A percentile compares a stretch with the other conserved stretches of the same genome.
Evolutionary conservation across 2,113 vertebrate genomes (phyloP).

Genomic region (Lophura nycthemera): DNA sequence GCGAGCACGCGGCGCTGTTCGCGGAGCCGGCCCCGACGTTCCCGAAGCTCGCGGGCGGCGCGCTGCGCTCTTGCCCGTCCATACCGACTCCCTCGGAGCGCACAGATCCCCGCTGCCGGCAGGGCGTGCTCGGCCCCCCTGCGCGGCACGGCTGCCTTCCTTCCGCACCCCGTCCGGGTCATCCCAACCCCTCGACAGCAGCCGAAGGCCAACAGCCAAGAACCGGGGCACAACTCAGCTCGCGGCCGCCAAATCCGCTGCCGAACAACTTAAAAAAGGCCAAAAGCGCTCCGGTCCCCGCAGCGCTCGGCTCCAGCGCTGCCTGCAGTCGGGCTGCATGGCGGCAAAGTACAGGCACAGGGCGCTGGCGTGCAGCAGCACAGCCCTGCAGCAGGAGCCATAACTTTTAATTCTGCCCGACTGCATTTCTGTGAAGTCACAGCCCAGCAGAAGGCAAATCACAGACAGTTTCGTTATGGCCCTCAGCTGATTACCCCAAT

Average conservation of each 20-base stretch:
- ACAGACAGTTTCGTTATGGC: constrained; percentile 44
- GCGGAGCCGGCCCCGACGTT: too few relatives aligned
- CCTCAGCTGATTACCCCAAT: constrained; percentile 59
- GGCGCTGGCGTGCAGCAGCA: background rate
- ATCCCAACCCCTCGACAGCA: too few relatives aligned
- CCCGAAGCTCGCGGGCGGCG: too few relatives aligned
- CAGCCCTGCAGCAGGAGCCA: background rate
- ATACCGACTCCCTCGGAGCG: background rate
- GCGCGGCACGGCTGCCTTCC: background rate
- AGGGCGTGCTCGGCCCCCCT: background rate
- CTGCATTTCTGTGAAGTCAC: constrained; percentile 35
- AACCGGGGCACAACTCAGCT: too few relatives aligned
- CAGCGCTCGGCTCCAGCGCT: background rate
- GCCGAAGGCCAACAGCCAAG: too few relatives aligned
- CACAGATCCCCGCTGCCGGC: too few relatives aligned
- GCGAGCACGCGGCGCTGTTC: too few relatives aligned
- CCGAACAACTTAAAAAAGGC: background rate
- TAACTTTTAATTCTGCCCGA: constrained; percentile 26
- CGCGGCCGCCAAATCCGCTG: too few relatives aligned
- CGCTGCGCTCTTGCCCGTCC: too few relatives aligned
- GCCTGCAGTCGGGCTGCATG: background rate
- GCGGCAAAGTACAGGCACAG: background rate
- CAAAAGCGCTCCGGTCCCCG: background rate
- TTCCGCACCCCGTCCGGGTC: too few relatives aligned
- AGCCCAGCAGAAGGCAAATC: constrained; percentile 54